Evolutionary conservation across 2,113 vertebrate species (phyloP), one percentile per base, ranked within the genome.

Genomic region (Vulpes ferrilata): DNA sequence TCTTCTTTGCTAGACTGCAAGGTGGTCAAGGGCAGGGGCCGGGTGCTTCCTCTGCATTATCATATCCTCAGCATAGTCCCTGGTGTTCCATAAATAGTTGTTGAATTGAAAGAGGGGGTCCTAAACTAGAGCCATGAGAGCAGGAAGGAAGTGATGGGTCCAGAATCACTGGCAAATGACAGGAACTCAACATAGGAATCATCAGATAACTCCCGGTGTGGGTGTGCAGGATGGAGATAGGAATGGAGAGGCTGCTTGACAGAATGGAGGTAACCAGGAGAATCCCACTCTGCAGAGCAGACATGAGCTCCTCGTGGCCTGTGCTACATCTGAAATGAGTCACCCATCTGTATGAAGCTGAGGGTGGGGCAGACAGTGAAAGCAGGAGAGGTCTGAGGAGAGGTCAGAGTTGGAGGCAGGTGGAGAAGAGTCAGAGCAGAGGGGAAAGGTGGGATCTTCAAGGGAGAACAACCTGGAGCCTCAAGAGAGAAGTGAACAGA

Each of bases 311-410:
- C 3, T 35, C 1, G 2, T 1, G 55, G 38, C 11, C 17, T 3
- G 0, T 20, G 27, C 5, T 5, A 7, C 16, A 0, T 51, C 19
- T 0, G 32, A n/a, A 51, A 23, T 11, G 32, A 22, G 30, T 25
- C 74, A 20, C 59, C 11, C 25, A 7, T 23, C 69, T 5, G 0
- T 9, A 25, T 1, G 13, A 12, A 65, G 43, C 51, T n/a, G n/a
- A 60, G 6, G 11, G 35, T 20, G 10, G 0, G 38, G 59, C n/a
- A 32, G 67, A 74, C 27, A 4, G 57, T 25, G 51, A 4, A 51
- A 22, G 8, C 0, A 3, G 62, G 30, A 3, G 57, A 23, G 64
- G n/a, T 74, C 32, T 32, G 9, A 3, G 22, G 78, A 81, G 71
- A n/a, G 69, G 51, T n/a, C 23, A 25, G 35, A 69, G 11, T 27